Base-by-base conservation (phyloP, 1,140 invertebrate genomes). In the Rhynchophorus ferrugineus region DNA sequence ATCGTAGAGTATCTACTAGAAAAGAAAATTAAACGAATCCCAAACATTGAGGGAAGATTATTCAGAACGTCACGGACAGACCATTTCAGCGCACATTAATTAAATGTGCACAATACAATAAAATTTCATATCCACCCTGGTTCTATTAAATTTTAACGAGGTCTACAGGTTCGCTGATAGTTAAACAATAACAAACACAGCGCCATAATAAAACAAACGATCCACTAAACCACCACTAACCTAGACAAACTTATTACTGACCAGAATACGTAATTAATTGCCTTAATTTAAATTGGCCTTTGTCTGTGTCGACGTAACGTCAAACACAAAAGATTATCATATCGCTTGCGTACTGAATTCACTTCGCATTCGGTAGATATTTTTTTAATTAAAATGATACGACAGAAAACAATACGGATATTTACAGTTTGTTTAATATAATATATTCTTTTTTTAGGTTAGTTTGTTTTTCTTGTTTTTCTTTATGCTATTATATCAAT, bases 201-300 rank as follows among this genome's bases (percentile, higher is more conserved):
- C 19, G 19, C 20, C 24, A 17, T 38, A 38, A 35, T 50, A 43
- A 50, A 50, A 50, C 24, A 50, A 50, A 50, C 48, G 48, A 39
- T 20, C 48, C 33, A 50, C 38, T 41, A 41, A 41, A 41, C 38
- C 38, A 19, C 38, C 38, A 41, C 38, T 50, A 50, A 50, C 48
- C 48, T 50, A 50, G 48, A 43, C 48, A 50, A 50, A 50, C 48
- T 50, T 50, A 50, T 50, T 50, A 50, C 48, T 50, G 39, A 50
- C 48, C 48, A 50, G 48, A 50, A 50, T 50, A 50, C 39, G 41
- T 50, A 50, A 50, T 50, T 50, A 50, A 50, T 50, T 21, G 20
- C 13, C 19, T 43, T 34, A 34, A 50, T 41, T 43, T 29, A 35
- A 50, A 42, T 50, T 50, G 39, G 7, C 48, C 48, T 50, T 50